Evolutionary conservation across 2,113 vertebrate genomes (phyloP).

Genomic region (Varanus komodoensis): DNA sequence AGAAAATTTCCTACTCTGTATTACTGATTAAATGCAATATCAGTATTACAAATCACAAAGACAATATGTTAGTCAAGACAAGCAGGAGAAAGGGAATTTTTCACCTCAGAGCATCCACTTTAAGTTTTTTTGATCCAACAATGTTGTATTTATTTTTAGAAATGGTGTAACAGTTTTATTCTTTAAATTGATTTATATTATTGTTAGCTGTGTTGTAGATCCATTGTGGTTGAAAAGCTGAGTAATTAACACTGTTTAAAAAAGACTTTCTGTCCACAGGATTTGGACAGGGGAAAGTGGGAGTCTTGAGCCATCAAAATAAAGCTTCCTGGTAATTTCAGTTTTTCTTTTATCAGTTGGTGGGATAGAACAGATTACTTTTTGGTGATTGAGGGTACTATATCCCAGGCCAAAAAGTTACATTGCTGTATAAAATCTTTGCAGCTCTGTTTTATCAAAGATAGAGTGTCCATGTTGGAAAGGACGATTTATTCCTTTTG

Average conservation of each 20-base stretch:
- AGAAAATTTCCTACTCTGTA: neutral
- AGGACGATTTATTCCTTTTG: neutral
- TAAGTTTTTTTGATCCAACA: neutral
- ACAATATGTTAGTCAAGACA: neutral
- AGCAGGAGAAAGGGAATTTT: neutral
- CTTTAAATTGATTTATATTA: neutral
- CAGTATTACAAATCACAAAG: neutral
- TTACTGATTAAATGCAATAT: neutral
- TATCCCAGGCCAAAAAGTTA: neutral
- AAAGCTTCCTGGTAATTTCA: neutral
- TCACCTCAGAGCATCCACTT: neutral
- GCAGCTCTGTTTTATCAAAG: neutral
- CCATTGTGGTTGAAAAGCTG: neutral
- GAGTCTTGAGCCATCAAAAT: neutral
- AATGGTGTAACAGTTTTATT: neutral
- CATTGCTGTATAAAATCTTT: neutral
- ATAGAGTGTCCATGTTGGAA: neutral
- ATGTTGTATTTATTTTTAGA: neutral
- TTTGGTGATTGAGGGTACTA: neutral
- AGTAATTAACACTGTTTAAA: neutral
- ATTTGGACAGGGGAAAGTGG: neutral
- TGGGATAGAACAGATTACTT: constrained; percentile 11
- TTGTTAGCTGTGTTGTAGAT: neutral
- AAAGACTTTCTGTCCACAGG: neutral
- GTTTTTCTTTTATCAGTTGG: neutral